A percentile compares a stretch with the other conserved stretches of the same genome.
Conservation (phyloP, 2,797 vertebrate genomes). For the Toxotes lorentzi region DNA sequence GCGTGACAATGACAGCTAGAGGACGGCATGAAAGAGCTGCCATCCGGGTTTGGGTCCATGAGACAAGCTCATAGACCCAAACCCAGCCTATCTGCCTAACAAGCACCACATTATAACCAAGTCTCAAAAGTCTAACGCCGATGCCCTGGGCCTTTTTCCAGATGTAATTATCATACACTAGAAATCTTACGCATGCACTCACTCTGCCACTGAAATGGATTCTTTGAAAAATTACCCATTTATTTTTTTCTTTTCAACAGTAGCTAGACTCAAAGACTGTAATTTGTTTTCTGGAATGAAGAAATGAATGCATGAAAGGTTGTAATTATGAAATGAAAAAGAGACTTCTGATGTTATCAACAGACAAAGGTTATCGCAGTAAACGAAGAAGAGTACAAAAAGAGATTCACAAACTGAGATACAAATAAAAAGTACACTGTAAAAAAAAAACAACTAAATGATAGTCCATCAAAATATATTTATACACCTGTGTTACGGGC, state of each 20-base stretch:
- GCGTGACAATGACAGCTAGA: constrained; percentile 55
- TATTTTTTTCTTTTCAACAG: constrained; percentile 42
- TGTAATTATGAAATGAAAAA: constrained; percentile 57
- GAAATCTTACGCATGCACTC: constrained; percentile 56
- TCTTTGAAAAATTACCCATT: constrained; percentile 48
- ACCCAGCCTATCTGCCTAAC: constrained; percentile 32
- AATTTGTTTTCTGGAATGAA: constrained; percentile 63
- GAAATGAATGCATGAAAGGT: constrained; percentile 42
- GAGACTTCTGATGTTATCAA: constrained; percentile 33
- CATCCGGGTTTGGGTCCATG: constrained; percentile 39
- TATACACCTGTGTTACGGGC: neutral
- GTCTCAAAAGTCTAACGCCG: constrained; percentile 38
- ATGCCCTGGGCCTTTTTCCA: constrained; percentile 44
- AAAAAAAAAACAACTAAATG: neutral
- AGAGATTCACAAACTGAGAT: neutral
- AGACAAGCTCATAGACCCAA: constrained; percentile 39
- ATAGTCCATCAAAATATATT: constrained; percentile 4
- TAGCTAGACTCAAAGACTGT: constrained; percentile 40
- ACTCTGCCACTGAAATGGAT: constrained; percentile 40
- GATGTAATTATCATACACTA: constrained; percentile 65
- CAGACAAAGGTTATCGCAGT: constrained; percentile 14
- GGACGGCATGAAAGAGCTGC: constrained; percentile 58
- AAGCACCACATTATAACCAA: constrained; percentile 44
- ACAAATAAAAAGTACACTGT: constrained; percentile 21
- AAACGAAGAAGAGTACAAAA: constrained; percentile 7